Base-by-base conservation (phyloP, 2,113 vertebrate genomes). In the Saimiri boliviensis region DNA sequence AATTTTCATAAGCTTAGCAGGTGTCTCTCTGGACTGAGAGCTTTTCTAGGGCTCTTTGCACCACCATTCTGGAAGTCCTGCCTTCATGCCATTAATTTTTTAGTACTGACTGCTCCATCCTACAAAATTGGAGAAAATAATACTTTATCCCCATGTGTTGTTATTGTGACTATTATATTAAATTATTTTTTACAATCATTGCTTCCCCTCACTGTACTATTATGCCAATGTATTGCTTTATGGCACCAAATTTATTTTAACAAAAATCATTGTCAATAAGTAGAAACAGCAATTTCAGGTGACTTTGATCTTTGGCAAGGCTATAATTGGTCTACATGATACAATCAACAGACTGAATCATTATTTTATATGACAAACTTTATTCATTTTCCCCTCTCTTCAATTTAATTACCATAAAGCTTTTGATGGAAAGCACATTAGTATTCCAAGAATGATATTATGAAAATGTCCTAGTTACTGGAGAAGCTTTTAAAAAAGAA, bases 351-450 rank as follows among this genome's bases (percentile, higher is more conserved):
- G 81, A 66, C 30, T 81, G 88, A 23, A 76, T 70, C 58, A 52
- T 95, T 87, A 95, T 74, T 92, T 95, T 95, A 71, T 54, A 87
- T 63, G 45, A 92, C 30, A 79, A 79, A 89, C 27, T 92, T 83
- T 86, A 86, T 87, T 87, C 54, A 93, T 88, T 94, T 84, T 56
- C 25, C n/a, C 49, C 14, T 37, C 27, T 45, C 58, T 95, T 89
- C 85, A 89, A 80, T 81, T 95, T 86, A 80, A 95, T 89, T 96
- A 82, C 63, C 80, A 60, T 63, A 77, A 95, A 83, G 11, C 1
- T 71, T 86, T 96, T 94, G 58, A 87, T 79, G 52, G 42, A 87
- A 94, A 82, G 16, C 23, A 73, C 40, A 85, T 86, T 95, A 79
- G 27, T 66, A 95, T 90, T 91, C 68, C 70, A 20, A 37, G 54